phyloP scores from a whole-genome alignment of 2,888 invertebrate species.

The Caenorhabditis auriculariae region DNA sequence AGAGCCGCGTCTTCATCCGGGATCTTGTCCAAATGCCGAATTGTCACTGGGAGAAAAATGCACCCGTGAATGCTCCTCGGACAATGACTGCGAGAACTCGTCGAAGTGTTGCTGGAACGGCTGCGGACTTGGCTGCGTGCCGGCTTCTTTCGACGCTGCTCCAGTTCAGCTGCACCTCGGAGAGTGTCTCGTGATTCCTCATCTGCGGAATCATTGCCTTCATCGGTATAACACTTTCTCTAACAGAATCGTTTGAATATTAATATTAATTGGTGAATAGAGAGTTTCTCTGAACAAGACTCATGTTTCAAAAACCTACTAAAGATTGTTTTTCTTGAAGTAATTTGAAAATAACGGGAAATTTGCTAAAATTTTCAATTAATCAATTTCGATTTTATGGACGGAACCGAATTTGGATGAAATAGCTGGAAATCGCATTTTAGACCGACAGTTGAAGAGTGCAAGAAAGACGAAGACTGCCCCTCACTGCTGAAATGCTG shows the following conservation, averaged over 20 bases:
- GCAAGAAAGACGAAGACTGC: conserved; percentile 50
- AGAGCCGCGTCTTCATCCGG: conserved; percentile 22
- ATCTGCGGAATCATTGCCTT: conserved; percentile 34
- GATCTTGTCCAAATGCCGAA: conserved; percentile 40
- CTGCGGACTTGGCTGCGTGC: conserved; percentile 51
- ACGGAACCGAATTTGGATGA: no score
- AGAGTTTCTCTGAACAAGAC: no score
- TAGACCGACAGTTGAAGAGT: conserved; percentile 10
- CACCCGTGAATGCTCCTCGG: conserved; percentile 38
- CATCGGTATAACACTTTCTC: conserved; percentile 11
- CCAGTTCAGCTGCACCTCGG: conserved; percentile 17
- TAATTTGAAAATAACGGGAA: no score
- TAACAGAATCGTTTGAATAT: no score
- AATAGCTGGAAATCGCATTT: neutral
- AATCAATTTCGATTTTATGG: no score
- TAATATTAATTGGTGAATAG: no score
- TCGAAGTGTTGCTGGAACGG: conserved; percentile 60
- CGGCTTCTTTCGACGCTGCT: neutral
- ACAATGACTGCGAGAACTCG: conserved; percentile 40
- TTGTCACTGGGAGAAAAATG: conserved; percentile 30
- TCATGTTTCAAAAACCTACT: neutral
- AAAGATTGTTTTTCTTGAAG: neutral
- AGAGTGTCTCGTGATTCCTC: conserved; percentile 25
- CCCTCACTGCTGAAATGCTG: conserved; percentile 53
- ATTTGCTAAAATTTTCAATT: no score